Evolutionary conservation across 1,140 invertebrate species (phyloP).

Genomic region (Micrasema minimum): DNA sequence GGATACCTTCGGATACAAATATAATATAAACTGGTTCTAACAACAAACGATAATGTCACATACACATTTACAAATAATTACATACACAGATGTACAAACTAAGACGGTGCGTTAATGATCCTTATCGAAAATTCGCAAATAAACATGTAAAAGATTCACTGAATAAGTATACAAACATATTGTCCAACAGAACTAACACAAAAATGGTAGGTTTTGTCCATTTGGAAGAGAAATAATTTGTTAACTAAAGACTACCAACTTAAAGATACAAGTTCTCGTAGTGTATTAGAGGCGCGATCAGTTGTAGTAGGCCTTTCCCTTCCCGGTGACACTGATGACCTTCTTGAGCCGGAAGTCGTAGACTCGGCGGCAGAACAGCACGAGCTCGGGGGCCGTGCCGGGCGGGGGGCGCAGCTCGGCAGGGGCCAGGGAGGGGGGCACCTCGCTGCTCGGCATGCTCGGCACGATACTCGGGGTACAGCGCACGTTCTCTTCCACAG

Average conservation of each 20-base stretch:
- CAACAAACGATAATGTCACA: constrained; percentile 2
- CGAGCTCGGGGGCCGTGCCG: constrained; percentile 81
- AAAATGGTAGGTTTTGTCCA: no score
- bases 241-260: no score
- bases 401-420: constrained; percentile 73
- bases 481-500: constrained; percentile 66
- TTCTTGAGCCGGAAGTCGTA: constrained; percentile 93
- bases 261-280: no score
- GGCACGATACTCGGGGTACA: constrained; percentile 61
- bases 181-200: no score
- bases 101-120: constrained; percentile 10
- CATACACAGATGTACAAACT: constrained; percentile 12
- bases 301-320: constrained; percentile 29
- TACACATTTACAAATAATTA: constrained; percentile 26
- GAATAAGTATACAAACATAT: no score
- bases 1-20: no score
- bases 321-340: constrained; percentile 62
- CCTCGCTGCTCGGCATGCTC: constrained; percentile 57
- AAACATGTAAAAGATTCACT: no score
- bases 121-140: neutral
- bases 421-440: constrained; percentile 56
- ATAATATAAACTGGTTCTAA: neutral
- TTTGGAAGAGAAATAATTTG: no score
- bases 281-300: no score
- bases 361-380: constrained; percentile 93